Conservation (phyloP, 2,888 invertebrate genomes). For the Xanthia togata region DNA sequence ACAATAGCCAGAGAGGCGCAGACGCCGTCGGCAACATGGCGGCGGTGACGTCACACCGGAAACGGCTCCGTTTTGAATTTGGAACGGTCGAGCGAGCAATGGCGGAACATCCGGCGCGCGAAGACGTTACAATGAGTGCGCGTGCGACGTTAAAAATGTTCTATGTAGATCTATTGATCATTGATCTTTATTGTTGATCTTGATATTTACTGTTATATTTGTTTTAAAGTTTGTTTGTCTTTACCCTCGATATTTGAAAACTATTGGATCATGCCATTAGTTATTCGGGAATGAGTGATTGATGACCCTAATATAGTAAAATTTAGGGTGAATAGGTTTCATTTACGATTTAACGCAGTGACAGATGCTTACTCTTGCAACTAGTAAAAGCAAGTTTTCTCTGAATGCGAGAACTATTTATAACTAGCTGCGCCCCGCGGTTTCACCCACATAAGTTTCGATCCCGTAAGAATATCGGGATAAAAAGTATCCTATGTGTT, state of each 20-base stretch:
- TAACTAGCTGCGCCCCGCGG: too few relatives aligned
- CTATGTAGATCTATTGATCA: conserved; percentile 70
- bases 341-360: too few relatives aligned
- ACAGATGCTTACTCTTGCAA: not conserved
- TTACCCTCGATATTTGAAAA: conserved; percentile 14
- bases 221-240: conserved; percentile 33
- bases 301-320: not conserved
- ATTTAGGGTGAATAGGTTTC: too few relatives aligned
- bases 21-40: conserved; percentile 85
- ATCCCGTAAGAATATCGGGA: too few relatives aligned
- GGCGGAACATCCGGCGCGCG: conserved; percentile 89
- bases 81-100: conserved; percentile 90
- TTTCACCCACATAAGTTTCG: too few relatives aligned
- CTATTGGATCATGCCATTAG: not conserved
- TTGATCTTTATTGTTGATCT: conserved; percentile 68
- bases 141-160: conserved; percentile 75
- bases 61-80: conserved; percentile 90
- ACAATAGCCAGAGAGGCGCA: conserved; percentile 77
- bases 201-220: conserved; percentile 61
- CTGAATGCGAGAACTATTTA: too few relatives aligned
- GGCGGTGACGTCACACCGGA: conserved; percentile 89
- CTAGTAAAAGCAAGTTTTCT: not conserved
- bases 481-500: too few relatives aligned
- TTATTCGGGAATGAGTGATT: not conserved
- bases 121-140: conserved; percentile 89